Evolutionary conservation across 2,797 vertebrate species (phyloP).

Genomic region (Poeciliopsis infans): DNA sequence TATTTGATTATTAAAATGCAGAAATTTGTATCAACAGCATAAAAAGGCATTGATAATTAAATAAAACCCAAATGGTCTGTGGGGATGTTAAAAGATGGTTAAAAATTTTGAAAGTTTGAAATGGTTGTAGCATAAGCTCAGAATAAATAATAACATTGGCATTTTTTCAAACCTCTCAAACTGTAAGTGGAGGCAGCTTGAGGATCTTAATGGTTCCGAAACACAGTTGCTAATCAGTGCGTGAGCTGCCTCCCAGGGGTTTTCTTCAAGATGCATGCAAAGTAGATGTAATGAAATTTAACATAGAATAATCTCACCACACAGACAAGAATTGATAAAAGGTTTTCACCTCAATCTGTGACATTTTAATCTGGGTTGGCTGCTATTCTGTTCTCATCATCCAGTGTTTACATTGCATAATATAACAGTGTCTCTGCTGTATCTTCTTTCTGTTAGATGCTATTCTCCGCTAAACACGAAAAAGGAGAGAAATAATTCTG

Average conservation of each 20-base stretch:
- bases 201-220: conserved; percentile 37
- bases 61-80: background rate
- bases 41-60: background rate
- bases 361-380: conserved; percentile 9
- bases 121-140: conserved; percentile 12
- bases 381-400: background rate
- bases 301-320: conserved; percentile 14
- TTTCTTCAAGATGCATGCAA: conserved; percentile 27
- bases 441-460: background rate
- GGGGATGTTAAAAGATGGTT: background rate
- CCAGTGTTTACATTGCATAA: background rate
- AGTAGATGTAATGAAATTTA: conserved; percentile 17
- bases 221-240: conserved; percentile 40
- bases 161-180: conserved; percentile 22
- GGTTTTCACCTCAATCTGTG: conserved; percentile 10
- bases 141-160: conserved; percentile 21
- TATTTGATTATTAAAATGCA: background rate
- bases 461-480: background rate
- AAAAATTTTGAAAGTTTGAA: background rate
- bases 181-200: conserved; percentile 26
- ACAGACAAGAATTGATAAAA: background rate
- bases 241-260: conserved; percentile 8
- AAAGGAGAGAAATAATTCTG: background rate
- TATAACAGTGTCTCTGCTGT: background rate
- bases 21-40: background rate